Percentiles rank a stretch among this genome's conserved stretches.
Conservation (phyloP, 2,888 invertebrate genomes). For the Ennomos fuscantarius region DNA sequence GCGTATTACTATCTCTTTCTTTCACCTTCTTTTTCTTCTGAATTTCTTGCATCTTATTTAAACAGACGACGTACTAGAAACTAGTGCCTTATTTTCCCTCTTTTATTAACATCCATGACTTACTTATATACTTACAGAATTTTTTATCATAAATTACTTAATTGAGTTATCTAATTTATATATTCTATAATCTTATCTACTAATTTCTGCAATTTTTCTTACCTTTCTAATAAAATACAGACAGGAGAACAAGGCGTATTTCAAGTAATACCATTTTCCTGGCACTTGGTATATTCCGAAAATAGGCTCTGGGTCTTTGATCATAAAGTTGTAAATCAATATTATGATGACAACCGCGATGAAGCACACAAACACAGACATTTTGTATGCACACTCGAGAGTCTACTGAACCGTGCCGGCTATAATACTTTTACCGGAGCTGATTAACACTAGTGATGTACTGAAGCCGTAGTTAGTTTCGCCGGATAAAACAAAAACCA, state of each 20-base stretch:
- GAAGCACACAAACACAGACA: constrained; percentile 41
- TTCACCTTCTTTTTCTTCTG: too few relatives aligned
- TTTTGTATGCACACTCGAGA: constrained; percentile 32
- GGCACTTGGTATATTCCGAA: constrained; percentile 86
- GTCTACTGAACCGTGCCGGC: constrained; percentile 29
- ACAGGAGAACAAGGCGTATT: constrained; percentile 83
- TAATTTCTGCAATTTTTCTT: constrained; percentile 50
- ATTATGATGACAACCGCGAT: constrained; percentile 49
- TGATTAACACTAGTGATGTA: constrained; percentile 26
- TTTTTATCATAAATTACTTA: too few relatives aligned
- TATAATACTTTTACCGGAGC: constrained; percentile 10
- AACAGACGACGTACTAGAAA: too few relatives aligned
- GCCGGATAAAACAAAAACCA: background rate
- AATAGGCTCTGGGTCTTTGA: constrained; percentile 77
- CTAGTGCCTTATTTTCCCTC: too few relatives aligned
- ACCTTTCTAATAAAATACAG: constrained; percentile 84
- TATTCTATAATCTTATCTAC: constrained; percentile 41
- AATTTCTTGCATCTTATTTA: too few relatives aligned
- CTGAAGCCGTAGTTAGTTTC: constrained; percentile 10
- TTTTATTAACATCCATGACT: too few relatives aligned
- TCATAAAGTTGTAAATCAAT: constrained; percentile 53
- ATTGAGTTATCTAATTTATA: too few relatives aligned
- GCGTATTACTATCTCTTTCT: too few relatives aligned
- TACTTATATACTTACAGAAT: too few relatives aligned
- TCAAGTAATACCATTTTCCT: constrained; percentile 87